Evolutionary conservation across 2,888 invertebrate species (phyloP), one percentile per base, ranked within the genome.

Genomic region (Coremacera marginata): DNA sequence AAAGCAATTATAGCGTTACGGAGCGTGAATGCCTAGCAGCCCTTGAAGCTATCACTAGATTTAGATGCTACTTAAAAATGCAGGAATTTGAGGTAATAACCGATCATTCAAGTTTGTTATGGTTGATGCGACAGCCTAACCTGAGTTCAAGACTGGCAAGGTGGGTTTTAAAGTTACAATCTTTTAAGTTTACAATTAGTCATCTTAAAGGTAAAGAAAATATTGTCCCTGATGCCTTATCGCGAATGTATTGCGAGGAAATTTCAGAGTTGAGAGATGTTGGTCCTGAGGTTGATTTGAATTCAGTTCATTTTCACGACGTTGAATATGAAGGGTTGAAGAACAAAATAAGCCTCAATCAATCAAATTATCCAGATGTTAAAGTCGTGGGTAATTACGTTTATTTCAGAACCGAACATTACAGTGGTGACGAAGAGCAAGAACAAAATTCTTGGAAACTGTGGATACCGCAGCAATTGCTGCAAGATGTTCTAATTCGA

Each of bases 91-190:
- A 67, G 5, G 63, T 63, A 2, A 63, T 63, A 11, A 63, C 63
- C 11, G 70, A 70, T 27, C 70, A 70, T 5, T 31, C 31, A 31
- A 70, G 70, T 25, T 25, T 70, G 8, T 19, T 70, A 55, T 85
- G 83, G 82, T 75, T 85, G 2, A 67, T 80, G 71, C 80, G 77
- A 31, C 78, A 84, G 73, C 81, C 82, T 60, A 81, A 82, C 34
- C 82, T 83, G 0, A 78, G 78, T 25, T 84, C 81, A 2, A 70
- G 82, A 55, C 68, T 85, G 22, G 82, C 83, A 4, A 52, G 83
- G 11, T 84, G 70, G 75, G 57, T 34, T 84, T 60, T 75, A 78
- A 76, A 84, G 0, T 44, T 78, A 37, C 71, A 44, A 34, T n/a
- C 51, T 83, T 84, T 51, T 74, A 79, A 76, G 83, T 2, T 49